Conservation (phyloP, 2,888 invertebrate genomes). For the Eristalinus aeneus region DNA sequence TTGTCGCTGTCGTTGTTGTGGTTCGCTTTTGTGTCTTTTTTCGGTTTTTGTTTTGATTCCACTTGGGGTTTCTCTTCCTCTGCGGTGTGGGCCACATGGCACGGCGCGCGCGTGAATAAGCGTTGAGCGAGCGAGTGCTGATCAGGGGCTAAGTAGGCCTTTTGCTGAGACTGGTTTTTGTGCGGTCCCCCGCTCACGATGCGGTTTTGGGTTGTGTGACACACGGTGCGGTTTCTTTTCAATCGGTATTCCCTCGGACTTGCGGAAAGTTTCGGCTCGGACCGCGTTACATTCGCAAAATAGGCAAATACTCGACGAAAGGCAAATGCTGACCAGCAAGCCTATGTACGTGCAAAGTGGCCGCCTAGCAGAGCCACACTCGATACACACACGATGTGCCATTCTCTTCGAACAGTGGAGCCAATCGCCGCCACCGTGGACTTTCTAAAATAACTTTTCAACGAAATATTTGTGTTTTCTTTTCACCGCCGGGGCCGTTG, state of each 20-base stretch:
- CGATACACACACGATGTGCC: constrained; percentile 8
- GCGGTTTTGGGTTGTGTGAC: constrained; percentile 19
- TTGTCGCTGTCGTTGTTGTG: constrained; percentile 10
- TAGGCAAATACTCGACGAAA: neutral
- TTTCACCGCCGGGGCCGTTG: constrained; percentile 40
- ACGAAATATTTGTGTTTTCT: constrained; percentile 63
- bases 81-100: constrained; percentile 40
- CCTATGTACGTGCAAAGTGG: neutral
- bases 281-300: constrained; percentile 19
- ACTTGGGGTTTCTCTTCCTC: constrained; percentile 53
- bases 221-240: constrained; percentile 14
- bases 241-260: constrained; percentile 29
- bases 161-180: neutral
- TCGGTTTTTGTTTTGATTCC: constrained; percentile 70
- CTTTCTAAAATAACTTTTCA: constrained; percentile 68
- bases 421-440: constrained; percentile 27
- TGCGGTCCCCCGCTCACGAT: neutral
- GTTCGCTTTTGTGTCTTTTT: constrained; percentile 46
- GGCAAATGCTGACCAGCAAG: neutral
- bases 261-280: constrained; percentile 14
- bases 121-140: constrained; percentile 3
- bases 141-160: constrained; percentile 23
- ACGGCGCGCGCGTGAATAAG: neutral
- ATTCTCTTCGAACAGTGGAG: constrained; percentile 40
- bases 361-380: neutral